Conservation (phyloP, 2,797 vertebrate genomes). For the Oceanodroma leucorhoa region DNA sequence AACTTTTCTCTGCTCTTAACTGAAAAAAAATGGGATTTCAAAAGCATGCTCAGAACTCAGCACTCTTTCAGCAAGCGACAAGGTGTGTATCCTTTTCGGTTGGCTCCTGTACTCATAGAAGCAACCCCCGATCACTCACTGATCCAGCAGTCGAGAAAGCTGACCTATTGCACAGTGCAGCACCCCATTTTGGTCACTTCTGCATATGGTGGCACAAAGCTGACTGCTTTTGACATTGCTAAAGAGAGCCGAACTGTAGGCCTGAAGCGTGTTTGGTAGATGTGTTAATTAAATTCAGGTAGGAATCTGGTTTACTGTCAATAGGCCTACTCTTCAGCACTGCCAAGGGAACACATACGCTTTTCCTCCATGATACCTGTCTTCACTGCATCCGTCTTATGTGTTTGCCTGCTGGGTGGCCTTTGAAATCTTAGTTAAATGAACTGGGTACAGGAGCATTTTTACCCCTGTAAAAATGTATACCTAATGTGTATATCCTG, state of each 20-base stretch:
- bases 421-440: background rate
- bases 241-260: background rate
- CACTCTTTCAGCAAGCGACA: background rate
- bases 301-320: background rate
- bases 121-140: accelerated
- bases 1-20: background rate
- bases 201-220: accelerated
- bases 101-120: accelerated
- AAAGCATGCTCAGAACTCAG: background rate
- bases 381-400: accelerated
- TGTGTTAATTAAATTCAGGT: background rate
- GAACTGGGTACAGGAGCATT: background rate
- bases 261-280: background rate
- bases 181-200: background rate
- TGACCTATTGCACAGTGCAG: background rate
- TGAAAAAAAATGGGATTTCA: background rate
- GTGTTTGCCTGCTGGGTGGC: background rate
- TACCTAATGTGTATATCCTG: background rate
- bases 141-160: background rate
- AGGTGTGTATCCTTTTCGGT: background rate
- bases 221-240: background rate
- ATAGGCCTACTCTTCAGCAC: background rate
- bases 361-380: background rate
- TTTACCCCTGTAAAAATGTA: background rate
- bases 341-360: accelerated